Conservation (phyloP, 92 coral and sea anemone genomes). For the Zoanthus gigantus region DNA sequence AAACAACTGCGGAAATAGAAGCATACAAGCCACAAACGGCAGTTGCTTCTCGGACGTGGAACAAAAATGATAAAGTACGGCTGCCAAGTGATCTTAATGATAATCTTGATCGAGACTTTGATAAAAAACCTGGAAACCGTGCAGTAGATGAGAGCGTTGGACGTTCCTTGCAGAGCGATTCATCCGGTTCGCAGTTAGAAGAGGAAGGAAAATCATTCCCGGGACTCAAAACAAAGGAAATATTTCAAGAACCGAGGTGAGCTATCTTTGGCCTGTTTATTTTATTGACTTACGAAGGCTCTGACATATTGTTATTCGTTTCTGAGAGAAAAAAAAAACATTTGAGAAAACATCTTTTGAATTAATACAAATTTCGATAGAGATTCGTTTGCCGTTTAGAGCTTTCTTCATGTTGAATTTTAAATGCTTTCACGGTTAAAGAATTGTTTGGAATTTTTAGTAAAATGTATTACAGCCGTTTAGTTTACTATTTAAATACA, state of each 20-base stretch:
- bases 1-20: not conserved
- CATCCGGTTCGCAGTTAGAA: conserved; percentile 6
- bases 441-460: too few relatives aligned
- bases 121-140: not conserved
- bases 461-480: too few relatives aligned
- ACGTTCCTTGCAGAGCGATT: not conserved
- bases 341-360: not conserved
- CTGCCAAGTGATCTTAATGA: not conserved
- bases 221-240: not conserved
- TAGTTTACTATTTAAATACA: too few relatives aligned
- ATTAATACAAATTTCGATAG: too few relatives aligned
- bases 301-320: not conserved
- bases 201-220: not conserved
- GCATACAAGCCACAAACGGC: not conserved
- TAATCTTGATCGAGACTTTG: not conserved
- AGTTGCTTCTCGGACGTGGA: not conserved
- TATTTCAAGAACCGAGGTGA: conserved; percentile 23
- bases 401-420: too few relatives aligned
- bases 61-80: not conserved
- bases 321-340: not conserved
- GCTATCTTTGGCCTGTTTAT: not conserved
- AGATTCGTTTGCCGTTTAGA: too few relatives aligned
- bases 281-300: not conserved
- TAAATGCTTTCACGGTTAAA: too few relatives aligned
- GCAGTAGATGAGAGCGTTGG: not conserved